Evolutionary conservation across 2,113 vertebrate species (phyloP).

Genomic region (Mus spicilegus): DNA sequence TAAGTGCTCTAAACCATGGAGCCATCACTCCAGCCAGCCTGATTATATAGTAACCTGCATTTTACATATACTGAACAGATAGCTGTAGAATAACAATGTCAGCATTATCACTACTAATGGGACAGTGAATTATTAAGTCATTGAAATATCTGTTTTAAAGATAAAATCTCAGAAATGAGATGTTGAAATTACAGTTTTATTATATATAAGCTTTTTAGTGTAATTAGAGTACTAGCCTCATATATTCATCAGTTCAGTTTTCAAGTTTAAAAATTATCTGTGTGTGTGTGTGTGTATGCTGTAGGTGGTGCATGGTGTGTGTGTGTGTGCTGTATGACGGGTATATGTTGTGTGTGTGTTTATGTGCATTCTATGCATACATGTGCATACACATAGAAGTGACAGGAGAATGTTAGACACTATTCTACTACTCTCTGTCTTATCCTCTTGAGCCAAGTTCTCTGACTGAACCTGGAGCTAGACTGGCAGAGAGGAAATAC

Average conservation of each 20-base stretch:
- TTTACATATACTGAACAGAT: background rate
- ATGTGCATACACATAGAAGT: background rate
- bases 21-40: background rate
- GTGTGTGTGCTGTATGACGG: background rate
- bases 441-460: background rate
- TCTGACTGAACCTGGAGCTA: background rate
- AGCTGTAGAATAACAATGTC: background rate
- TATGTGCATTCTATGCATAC: background rate
- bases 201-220: background rate
- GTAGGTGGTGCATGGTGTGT: background rate
- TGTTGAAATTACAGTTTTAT: background rate
- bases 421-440: background rate
- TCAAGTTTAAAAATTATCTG: background rate
- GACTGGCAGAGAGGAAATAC: background rate
- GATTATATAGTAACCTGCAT: background rate
- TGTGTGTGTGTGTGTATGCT: background rate
- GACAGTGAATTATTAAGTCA: background rate
- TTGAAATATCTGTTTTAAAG: conserved; percentile 31
- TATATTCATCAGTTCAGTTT: background rate
- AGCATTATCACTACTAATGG: background rate
- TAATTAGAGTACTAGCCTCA: background rate
- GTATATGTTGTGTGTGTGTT: background rate
- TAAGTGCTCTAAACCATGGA: background rate
- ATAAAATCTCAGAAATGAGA: conserved; percentile 13
- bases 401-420: background rate